phyloP scores from a whole-genome alignment of 1,140 invertebrate species.

The Venustaconcha ellipsiformis region DNA sequence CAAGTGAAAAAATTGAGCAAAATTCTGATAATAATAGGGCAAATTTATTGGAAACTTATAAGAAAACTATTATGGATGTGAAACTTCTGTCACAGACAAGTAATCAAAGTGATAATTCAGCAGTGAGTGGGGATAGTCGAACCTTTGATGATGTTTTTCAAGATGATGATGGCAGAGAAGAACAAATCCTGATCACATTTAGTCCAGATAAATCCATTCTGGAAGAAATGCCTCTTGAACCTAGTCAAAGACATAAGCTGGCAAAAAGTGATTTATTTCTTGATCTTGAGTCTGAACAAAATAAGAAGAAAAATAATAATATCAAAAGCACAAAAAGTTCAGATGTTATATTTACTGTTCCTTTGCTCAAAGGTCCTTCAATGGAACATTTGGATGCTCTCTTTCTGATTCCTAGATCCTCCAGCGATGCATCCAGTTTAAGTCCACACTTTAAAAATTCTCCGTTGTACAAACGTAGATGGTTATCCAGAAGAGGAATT shows the following conservation, averaged over 20 bases:
- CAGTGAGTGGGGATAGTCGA: not conserved
- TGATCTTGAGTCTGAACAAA: not conserved
- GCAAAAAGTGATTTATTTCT: conserved; percentile 20
- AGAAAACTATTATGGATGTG: too few species aligned
- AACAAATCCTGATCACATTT: not conserved
- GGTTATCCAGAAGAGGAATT: conserved; percentile 5
- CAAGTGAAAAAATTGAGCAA: not conserved
- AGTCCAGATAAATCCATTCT: conserved; percentile 12
- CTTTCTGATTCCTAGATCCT: conserved; percentile 2
- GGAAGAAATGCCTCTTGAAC: conserved; percentile 11
- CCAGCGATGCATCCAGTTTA: conserved; percentile 17
- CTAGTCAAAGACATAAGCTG: not conserved
- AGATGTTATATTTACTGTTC: conserved; percentile 7
- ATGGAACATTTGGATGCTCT: conserved; percentile 19
- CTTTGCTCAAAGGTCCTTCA: conserved; percentile 18
- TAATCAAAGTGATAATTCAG: too few species aligned
- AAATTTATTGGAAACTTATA: not conserved
- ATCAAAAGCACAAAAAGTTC: conserved; percentile 16
- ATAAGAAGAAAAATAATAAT: not conserved
- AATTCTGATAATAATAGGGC: not conserved
- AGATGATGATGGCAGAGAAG: conserved; percentile 8
- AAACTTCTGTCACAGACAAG: too few species aligned
- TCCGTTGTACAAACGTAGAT: conserved; percentile 16
- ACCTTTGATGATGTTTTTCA: not conserved
- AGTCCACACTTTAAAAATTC: not conserved